phyloP scores from a whole-genome alignment of 2,888 invertebrate species.

The Theodoxus fluviatilis region DNA sequence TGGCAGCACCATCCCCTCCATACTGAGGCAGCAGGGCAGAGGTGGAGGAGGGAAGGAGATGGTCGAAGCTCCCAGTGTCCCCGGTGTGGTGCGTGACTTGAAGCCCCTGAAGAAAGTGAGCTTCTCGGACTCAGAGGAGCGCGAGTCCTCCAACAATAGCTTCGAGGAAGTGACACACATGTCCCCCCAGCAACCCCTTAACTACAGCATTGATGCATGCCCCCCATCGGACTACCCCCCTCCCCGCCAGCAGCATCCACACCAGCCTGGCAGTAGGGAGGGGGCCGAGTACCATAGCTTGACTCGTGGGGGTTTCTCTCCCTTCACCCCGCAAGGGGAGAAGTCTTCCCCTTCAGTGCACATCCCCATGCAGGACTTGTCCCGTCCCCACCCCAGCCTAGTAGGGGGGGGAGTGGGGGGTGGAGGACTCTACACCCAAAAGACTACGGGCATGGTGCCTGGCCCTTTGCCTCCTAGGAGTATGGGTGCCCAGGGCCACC shows the following conservation, averaged over 20 bases:
- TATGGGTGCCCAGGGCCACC: too few species aligned
- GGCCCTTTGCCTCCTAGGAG: too few species aligned
- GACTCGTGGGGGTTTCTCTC: too few species aligned
- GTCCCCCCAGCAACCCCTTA: not conserved
- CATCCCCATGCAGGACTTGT: too few species aligned
- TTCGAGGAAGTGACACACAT: too few species aligned
- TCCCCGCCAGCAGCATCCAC: constrained; percentile 1
- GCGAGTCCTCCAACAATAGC: constrained; percentile 27
- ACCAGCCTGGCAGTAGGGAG: not conserved
- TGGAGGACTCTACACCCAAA: not conserved
- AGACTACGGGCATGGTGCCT: too few species aligned
- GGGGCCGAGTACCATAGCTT: too few species aligned
- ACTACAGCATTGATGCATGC: not conserved
- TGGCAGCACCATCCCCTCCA: not conserved
- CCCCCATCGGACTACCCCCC: not conserved
- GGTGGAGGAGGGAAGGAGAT: too few species aligned
- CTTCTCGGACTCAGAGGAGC: constrained; percentile 48
- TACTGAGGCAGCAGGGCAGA: not conserved
- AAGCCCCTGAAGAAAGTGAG: constrained; percentile 45
- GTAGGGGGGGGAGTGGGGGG: not conserved
- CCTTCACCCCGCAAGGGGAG: too few species aligned
- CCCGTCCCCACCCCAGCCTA: not conserved
- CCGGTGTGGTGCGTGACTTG: not conserved
- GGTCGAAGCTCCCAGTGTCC: too few species aligned
- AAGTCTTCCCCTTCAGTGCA: too few species aligned